Conservation (phyloP, 1,140 invertebrate species). For the Patella vulgata region DNA sequence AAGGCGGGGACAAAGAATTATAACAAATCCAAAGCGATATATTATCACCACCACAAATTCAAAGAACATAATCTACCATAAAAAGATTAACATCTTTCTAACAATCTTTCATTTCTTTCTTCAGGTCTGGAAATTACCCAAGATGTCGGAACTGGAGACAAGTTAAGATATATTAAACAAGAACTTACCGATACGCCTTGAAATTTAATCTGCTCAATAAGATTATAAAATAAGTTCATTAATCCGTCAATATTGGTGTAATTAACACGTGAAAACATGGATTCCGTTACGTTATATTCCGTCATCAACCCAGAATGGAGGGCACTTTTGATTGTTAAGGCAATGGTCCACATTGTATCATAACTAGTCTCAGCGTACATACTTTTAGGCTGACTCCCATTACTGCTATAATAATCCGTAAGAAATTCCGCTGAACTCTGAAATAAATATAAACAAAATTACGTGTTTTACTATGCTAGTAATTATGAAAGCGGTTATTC, state of each 20-base stretch:
- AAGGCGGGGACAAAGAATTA: too few species aligned
- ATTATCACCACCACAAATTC: too few species aligned
- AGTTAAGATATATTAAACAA: too few species aligned
- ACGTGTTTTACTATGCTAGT: too few species aligned
- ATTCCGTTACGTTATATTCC: conserved; percentile 43
- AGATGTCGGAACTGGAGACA: too few species aligned
- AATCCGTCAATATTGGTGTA: conserved; percentile 77
- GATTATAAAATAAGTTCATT: conserved; percentile 74
- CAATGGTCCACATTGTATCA: conserved; percentile 90
- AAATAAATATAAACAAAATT: conserved; percentile 33
- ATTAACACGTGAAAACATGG: conserved; percentile 73
- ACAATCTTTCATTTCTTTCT: too few species aligned
- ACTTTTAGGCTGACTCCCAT: conserved; percentile 68
- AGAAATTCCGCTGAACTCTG: conserved; percentile 79
- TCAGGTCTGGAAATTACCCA: too few species aligned
- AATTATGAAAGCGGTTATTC: too few species aligned
- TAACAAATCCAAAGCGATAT: too few species aligned
- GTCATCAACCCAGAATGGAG: conserved; percentile 19
- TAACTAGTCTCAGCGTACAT: conserved; percentile 82
- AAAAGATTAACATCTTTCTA: too few species aligned
- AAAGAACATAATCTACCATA: too few species aligned
- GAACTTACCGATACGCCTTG: conserved; percentile 82
- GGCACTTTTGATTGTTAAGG: conserved; percentile 74
- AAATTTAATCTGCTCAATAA: conserved; percentile 80
- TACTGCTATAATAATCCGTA: conserved; percentile 70